Evolutionary conservation across 1,140 invertebrate species (phyloP).

Genomic region (Leptinotarsa lineolata): DNA sequence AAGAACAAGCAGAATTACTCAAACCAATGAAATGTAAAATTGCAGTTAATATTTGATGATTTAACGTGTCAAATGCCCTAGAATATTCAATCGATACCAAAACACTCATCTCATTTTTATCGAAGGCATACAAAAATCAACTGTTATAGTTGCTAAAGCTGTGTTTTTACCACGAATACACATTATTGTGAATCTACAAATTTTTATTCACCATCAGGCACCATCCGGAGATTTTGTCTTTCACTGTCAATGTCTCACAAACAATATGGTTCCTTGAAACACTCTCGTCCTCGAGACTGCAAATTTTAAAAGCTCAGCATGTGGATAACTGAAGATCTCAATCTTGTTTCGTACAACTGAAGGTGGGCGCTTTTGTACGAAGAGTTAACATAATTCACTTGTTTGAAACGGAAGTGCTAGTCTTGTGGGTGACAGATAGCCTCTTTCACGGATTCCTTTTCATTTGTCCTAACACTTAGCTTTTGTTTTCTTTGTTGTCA

Average conservation of each 20-base stretch:
- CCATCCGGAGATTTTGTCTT: neutral
- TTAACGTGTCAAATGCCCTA: too few relatives aligned
- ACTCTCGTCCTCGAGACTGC: neutral
- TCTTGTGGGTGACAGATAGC: conserved; percentile 5
- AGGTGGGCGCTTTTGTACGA: neutral
- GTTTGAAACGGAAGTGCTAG: conserved; percentile 5
- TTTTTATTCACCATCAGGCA: too few relatives aligned
- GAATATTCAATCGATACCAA: too few relatives aligned
- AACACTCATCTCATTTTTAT: too few relatives aligned
- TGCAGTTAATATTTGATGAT: too few relatives aligned
- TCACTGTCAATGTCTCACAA: neutral
- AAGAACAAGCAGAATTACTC: too few relatives aligned
- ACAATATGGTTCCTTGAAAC: neutral
- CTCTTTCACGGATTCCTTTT: neutral
- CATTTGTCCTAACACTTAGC: neutral
- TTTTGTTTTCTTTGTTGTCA: too few relatives aligned
- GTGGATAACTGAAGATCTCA: conserved; percentile 2
- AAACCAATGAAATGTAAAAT: too few relatives aligned
- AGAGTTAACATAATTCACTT: conserved; percentile 3
- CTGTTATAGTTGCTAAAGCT: too few relatives aligned
- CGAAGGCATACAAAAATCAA: too few relatives aligned
- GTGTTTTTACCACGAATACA: too few relatives aligned
- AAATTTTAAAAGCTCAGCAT: conserved; percentile 1
- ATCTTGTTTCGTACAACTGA: neutral
- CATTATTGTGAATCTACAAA: too few relatives aligned